phyloP scores from a whole-genome alignment of 2,888 invertebrate genomes.

The Linnaemya tessellans region DNA sequence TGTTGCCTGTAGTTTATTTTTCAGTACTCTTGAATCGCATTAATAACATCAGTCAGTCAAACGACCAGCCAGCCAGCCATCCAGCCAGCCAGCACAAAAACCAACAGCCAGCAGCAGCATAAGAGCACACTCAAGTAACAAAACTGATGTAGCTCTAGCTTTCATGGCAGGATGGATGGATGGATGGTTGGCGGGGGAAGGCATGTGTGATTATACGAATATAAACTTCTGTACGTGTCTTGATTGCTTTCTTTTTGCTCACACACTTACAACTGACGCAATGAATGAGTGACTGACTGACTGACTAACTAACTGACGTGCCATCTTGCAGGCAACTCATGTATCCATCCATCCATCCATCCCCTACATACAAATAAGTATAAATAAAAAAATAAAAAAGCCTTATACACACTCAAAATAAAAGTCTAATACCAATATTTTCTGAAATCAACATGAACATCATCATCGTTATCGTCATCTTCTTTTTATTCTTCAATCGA shows the following conservation, averaged over 20 bases:
- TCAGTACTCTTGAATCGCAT: conserved; percentile 57
- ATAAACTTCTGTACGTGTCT: conserved; percentile 41
- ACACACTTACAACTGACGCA: conserved; percentile 16
- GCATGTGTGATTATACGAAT: conserved; percentile 15
- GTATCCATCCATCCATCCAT: conserved; percentile 16
- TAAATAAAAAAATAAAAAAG: not conserved
- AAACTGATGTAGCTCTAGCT: conserved; percentile 25
- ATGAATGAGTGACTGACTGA: conserved; percentile 32
- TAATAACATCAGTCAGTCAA: conserved; percentile 58
- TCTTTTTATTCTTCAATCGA: conserved; percentile 26
- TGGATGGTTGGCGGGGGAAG: conserved; percentile 27
- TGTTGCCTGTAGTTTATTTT: conserved; percentile 28
- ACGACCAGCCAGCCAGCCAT: conserved; percentile 13
- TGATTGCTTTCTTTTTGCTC: conserved; percentile 55
- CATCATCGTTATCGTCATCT: conserved; percentile 48
- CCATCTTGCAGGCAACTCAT: conserved; percentile 16
- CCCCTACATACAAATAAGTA: not conserved
- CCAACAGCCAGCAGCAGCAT: not conserved
- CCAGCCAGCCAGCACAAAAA: not conserved
- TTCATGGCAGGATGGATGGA: not conserved
- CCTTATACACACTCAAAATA: not conserved
- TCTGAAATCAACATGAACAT: conserved; percentile 51
- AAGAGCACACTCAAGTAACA: conserved; percentile 4
- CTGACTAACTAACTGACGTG: conserved; percentile 8
- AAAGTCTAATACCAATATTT: conserved; percentile 43